Percentiles rank a stretch among this genome's conserved stretches.
These are phyloP conservation scores for Glareola pratincola DNA, from an alignment of 2,113 vertebrate species.

Conservation along the genomic window DNA sequence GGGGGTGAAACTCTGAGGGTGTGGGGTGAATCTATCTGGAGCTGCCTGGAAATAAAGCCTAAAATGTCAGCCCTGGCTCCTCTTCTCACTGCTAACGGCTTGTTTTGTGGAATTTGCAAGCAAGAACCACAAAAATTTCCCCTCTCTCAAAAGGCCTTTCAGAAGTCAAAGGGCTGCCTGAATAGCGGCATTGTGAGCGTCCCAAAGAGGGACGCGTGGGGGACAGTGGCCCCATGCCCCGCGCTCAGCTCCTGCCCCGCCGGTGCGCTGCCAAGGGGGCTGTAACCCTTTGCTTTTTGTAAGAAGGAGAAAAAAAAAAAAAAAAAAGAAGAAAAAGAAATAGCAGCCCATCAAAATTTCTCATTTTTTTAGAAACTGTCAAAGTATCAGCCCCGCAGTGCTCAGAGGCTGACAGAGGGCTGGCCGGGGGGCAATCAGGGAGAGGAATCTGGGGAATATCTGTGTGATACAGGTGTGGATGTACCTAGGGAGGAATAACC, in stretches of 20 bases:
- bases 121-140: not conserved
- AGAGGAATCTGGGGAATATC: not conserved
- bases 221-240: not conserved
- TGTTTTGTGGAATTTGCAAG: not conserved
- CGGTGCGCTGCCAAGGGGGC: not conserved
- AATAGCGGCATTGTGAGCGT: not conserved
- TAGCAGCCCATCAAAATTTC: not conserved
- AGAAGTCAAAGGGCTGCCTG: not conserved
- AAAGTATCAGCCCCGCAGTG: not conserved
- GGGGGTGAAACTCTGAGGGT: not conserved
- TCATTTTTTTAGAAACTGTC: not conserved
- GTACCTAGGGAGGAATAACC: not conserved
- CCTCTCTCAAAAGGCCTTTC: conserved; percentile 28
- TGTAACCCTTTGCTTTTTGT: not conserved
- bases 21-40: not conserved
- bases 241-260: not conserved
- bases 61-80: not conserved
- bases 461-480: not conserved
- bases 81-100: not conserved
- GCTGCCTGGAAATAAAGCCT: not conserved
- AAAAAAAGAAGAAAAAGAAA: not conserved
- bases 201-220: rapidly evolving
- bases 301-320: rapidly evolving
- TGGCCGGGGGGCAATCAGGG: not conserved
- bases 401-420: not conserved